A percentile compares a stretch with the other conserved stretches of the same genome.
Evolutionary conservation across 2,113 vertebrate genomes (phyloP).

Genomic region (Cynoglossus semilaevis): DNA sequence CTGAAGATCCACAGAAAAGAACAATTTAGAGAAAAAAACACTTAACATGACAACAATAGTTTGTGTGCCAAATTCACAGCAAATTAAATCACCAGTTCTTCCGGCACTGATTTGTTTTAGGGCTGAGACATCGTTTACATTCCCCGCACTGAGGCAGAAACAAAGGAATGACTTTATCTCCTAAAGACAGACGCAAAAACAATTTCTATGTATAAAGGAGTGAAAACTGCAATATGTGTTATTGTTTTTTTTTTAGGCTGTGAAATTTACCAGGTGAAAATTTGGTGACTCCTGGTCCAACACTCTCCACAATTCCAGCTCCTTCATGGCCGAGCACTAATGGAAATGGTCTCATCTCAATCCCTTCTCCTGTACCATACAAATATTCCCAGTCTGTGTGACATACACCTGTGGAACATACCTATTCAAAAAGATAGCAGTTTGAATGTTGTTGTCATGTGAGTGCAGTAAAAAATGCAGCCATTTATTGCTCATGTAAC

Average conservation of each 20-base stretch:
- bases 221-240: not conserved
- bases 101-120: constrained; percentile 73
- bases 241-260: not conserved
- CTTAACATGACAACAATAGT: not conserved
- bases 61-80: not conserved
- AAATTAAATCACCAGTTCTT: constrained; percentile 63
- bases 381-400: constrained; percentile 63
- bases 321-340: constrained; percentile 57
- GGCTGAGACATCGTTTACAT: constrained; percentile 71
- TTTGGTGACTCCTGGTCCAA: constrained; percentile 45
- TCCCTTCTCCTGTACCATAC: constrained; percentile 42
- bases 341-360: constrained; percentile 29
- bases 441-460: rapidly evolving
- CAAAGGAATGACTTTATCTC: constrained; percentile 83
- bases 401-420: constrained; percentile 44
- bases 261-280: constrained; percentile 37
- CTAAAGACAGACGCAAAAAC: constrained; percentile 50
- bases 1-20: constrained; percentile 10
- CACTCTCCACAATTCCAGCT: constrained; percentile 56
- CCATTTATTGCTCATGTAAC: too few species aligned
- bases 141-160: constrained; percentile 77
- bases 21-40: not conserved
- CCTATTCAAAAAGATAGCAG: constrained; percentile 14
- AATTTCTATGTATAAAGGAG: not conserved
- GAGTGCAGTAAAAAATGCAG: too few species aligned